A percentile compares a stretch with the other conserved stretches of the same genome.
phyloP scores from a whole-genome alignment of 2,888 invertebrate genomes.

The Saturnia pavonia region DNA sequence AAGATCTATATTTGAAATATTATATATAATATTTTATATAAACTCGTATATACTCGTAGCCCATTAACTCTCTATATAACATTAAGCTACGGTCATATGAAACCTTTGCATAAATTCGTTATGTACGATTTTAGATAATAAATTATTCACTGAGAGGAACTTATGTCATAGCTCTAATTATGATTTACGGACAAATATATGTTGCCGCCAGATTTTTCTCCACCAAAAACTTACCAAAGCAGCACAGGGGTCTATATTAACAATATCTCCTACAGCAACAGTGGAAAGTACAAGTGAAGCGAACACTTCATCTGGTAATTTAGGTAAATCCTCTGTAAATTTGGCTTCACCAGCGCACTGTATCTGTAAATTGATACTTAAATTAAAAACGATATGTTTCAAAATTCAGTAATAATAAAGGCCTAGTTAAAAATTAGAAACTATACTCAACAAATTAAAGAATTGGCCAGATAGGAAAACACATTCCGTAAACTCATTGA shows the following conservation, averaged over 20 bases:
- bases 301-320: conserved; percentile 82
- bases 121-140: background rate
- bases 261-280: conserved; percentile 79
- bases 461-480: background rate
- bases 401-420: background rate
- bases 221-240: conserved; percentile 84
- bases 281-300: conserved; percentile 83
- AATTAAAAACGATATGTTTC: background rate
- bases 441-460: background rate
- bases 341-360: conserved; percentile 86
- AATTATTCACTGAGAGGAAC: background rate
- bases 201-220: no score
- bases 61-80: no score
- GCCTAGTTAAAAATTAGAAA: background rate
- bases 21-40: background rate
- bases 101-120: no score
- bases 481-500: background rate
- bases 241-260: conserved; percentile 79
- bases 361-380: conserved; percentile 42
- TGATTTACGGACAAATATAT: background rate
- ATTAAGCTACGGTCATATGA: background rate
- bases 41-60: no score
- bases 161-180: background rate
- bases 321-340: conserved; percentile 85
- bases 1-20: background rate